phyloP scores from a whole-genome alignment of 2,113 vertebrate genomes.

The Excalfactoria chinensis region DNA sequence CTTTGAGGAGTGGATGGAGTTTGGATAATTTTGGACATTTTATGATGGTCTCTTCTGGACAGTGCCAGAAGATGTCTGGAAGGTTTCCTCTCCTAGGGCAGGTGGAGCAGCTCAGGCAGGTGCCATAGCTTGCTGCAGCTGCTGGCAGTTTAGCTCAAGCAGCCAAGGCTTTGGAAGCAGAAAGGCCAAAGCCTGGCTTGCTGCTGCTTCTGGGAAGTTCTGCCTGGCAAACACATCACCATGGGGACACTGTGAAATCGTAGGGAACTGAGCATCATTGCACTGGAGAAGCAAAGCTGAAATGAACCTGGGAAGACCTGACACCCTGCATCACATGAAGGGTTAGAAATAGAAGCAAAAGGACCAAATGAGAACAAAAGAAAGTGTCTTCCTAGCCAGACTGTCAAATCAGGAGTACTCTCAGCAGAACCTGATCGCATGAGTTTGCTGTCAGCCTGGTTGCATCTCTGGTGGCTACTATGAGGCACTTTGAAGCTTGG shows the following conservation, averaged over 20 bases:
- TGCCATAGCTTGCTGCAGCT: not conserved
- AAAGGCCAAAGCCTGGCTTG: not conserved
- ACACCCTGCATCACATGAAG: not conserved
- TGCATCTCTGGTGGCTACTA: not conserved
- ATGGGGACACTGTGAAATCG: not conserved
- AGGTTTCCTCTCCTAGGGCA: not conserved
- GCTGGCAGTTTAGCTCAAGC: not conserved
- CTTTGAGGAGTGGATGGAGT: not conserved
- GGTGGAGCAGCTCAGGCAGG: not conserved
- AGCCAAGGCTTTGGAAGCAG: not conserved
- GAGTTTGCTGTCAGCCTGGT: slow-evolving; percentile 7
- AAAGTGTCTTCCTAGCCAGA: not conserved
- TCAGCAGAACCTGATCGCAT: not conserved
- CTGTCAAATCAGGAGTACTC: slow-evolving; percentile 9
- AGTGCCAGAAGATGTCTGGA: not conserved
- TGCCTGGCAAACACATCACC: not conserved
- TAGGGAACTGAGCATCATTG: not conserved
- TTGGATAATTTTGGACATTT: not conserved
- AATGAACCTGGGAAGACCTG: not conserved
- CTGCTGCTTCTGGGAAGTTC: not conserved
- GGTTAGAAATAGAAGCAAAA: not conserved
- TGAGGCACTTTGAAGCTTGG: not conserved
- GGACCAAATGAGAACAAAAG: not conserved
- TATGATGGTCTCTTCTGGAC: not conserved
- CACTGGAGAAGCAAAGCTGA: not conserved